Evolutionary conservation across 2,797 vertebrate genomes (phyloP).

Genomic region (Sebastes miniatus): DNA sequence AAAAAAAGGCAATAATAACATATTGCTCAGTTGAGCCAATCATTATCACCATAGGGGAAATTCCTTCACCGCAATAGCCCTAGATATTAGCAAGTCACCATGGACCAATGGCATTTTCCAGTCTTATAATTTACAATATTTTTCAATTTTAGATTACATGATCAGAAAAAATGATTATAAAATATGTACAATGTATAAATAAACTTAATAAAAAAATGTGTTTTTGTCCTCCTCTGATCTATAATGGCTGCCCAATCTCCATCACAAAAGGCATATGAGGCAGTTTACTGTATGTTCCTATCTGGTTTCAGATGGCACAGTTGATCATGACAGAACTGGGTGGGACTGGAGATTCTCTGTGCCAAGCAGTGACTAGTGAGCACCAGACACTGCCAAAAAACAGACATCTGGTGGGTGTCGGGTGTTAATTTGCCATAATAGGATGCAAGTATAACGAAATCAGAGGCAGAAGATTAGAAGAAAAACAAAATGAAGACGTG

Average conservation of each 20-base stretch:
- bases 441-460: conserved; percentile 28
- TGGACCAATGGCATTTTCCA: background rate
- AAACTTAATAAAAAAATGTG: background rate
- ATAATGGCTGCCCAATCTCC: background rate
- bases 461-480: conserved; percentile 9
- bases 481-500: conserved; percentile 16
- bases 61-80: no score
- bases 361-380: conserved; percentile 2
- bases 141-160: background rate
- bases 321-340: background rate
- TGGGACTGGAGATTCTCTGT: conserved; percentile 4
- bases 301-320: background rate
- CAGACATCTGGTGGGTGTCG: conserved; percentile 37
- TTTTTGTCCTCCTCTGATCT: background rate
- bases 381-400: conserved; percentile 18
- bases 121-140: background rate
- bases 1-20: no score
- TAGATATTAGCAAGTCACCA: background rate
- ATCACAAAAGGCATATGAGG: background rate
- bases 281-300: background rate
- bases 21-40: no score
- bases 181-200: background rate
- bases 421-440: conserved; percentile 32
- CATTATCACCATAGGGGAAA: no score
- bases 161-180: background rate